Conservation (phyloP, 2,797 vertebrate genomes). For the Orestias chungarensis region DNA sequence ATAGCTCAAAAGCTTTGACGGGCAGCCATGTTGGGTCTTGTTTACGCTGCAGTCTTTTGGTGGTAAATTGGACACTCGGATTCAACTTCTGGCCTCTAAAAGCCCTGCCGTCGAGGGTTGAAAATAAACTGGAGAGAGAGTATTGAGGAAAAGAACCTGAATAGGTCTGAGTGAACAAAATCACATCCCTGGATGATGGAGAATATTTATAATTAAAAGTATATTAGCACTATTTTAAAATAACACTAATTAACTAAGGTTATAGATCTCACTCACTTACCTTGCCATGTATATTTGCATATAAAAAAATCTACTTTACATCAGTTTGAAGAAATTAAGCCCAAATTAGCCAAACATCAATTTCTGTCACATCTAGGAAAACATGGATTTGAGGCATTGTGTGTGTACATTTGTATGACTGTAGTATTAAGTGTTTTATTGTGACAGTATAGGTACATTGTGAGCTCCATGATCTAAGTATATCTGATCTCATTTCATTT, state of each 20-base stretch:
- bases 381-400: neutral
- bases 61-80: slow-evolving; percentile 53
- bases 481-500: neutral
- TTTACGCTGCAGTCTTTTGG: slow-evolving; percentile 41
- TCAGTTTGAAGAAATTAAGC: neutral
- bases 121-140: slow-evolving; percentile 34
- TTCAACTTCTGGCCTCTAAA: slow-evolving; percentile 40
- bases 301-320: neutral
- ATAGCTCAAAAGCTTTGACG: slow-evolving; percentile 30
- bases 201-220: neutral
- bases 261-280: neutral
- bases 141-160: slow-evolving; percentile 6
- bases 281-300: neutral
- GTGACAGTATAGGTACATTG: neutral
- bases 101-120: slow-evolving; percentile 28
- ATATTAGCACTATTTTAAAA: neutral
- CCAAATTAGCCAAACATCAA: neutral
- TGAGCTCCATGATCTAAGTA: neutral
- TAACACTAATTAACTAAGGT: neutral
- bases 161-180: neutral
- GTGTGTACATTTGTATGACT: neutral
- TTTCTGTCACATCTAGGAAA: neutral
- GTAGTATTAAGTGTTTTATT: neutral
- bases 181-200: neutral
- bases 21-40: slow-evolving; percentile 54